Evolutionary conservation across 2,113 vertebrate genomes (phyloP).

Genomic region (Tichodroma muraria): DNA sequence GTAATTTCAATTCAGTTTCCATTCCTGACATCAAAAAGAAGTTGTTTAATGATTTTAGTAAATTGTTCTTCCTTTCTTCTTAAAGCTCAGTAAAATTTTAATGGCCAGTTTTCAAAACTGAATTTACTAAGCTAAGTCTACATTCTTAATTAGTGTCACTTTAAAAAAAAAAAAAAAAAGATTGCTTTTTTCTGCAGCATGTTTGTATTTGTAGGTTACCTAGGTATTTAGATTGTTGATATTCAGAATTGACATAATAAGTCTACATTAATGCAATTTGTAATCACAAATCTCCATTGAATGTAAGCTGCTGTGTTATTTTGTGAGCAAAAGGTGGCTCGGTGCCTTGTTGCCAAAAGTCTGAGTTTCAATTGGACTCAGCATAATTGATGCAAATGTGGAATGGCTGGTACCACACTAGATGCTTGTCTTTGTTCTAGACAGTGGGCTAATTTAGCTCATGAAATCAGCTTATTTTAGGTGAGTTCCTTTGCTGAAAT

Average conservation of each 20-base stretch:
- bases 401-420: neutral
- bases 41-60: neutral
- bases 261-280: neutral
- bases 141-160: neutral
- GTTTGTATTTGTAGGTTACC: neutral
- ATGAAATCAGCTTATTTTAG: constrained; percentile 11
- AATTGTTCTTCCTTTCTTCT: neutral
- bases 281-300: neutral
- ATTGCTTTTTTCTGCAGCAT: neutral
- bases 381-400: neutral
- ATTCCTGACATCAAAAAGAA: neutral
- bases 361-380: neutral
- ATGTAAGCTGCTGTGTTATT: neutral
- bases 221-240: neutral
- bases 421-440: constrained; percentile 37
- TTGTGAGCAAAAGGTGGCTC: constrained; percentile 19
- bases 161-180: neutral
- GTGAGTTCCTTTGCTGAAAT: constrained; percentile 10
- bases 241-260: neutral
- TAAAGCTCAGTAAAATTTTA: neutral
- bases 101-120: neutral
- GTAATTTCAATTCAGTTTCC: neutral
- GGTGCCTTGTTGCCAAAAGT: constrained; percentile 37
- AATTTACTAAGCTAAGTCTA: neutral
- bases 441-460: constrained; percentile 24